phyloP scores from a whole-genome alignment of 2,797 vertebrate species.

The Manis pentadactyla region DNA sequence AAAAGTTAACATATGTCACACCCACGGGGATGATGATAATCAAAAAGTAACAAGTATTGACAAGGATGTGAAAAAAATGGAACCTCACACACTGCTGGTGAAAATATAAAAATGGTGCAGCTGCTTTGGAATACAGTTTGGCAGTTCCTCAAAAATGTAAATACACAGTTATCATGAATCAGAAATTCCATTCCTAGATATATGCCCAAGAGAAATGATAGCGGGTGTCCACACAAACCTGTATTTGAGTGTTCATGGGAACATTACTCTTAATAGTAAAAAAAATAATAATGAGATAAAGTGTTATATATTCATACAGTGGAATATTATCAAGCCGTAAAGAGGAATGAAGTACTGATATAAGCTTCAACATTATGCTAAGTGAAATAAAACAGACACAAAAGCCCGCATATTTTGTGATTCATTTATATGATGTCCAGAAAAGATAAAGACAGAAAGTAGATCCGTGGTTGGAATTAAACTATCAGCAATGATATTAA shows the following conservation, averaged over 20 bases:
- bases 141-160: neutral
- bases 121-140: neutral
- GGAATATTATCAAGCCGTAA: neutral
- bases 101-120: neutral
- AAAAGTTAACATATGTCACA: neutral
- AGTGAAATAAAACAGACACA: neutral
- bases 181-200: neutral
- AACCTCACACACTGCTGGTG: neutral
- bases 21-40: neutral
- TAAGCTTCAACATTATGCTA: neutral
- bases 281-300: neutral
- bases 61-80: neutral
- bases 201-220: neutral
- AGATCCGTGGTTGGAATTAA: neutral
- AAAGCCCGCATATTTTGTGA: neutral
- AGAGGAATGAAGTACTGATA: neutral
- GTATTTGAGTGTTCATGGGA: neutral
- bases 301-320: neutral
- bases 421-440: neutral
- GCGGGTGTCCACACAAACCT: neutral
- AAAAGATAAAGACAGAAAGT: neutral
- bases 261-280: neutral
- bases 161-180: neutral
- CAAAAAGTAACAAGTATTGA: neutral
- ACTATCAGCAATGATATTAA: neutral